Evolutionary conservation across 2,888 invertebrate species (phyloP).

Genomic region (Pegoplata infirma): DNA sequence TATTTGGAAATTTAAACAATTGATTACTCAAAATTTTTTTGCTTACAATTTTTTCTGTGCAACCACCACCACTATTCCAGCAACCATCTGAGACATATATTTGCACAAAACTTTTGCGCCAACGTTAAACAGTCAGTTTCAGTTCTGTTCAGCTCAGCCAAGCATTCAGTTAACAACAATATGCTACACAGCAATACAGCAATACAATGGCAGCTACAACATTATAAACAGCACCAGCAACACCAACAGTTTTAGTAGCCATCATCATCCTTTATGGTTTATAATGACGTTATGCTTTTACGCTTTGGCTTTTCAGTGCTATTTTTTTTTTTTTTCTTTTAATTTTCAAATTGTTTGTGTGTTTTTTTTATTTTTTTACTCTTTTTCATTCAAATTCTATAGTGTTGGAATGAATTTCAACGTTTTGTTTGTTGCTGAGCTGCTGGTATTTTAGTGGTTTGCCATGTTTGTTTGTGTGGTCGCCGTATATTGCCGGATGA

Average conservation of each 20-base stretch:
- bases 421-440: conserved; percentile 56
- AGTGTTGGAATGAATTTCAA: not conserved
- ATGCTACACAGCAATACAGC: conserved; percentile 8
- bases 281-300: conserved; percentile 33
- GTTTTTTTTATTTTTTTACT: not conserved
- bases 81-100: too few species aligned
- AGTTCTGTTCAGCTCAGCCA: conserved; percentile 2
- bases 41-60: too few species aligned
- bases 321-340: conserved; percentile 13
- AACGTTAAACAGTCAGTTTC: too few species aligned
- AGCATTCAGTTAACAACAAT: conserved; percentile 31
- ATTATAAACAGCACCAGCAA: conserved; percentile 9
- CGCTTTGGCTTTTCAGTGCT: conserved; percentile 18
- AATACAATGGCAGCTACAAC: conserved; percentile 27
- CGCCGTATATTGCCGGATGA: not conserved
- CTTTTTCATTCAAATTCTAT: not conserved
- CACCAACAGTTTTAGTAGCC: conserved; percentile 3
- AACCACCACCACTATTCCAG: too few species aligned
- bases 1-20: too few species aligned
- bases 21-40: too few species aligned
- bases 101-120: conserved; percentile 47
- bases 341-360: not conserved
- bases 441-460: conserved; percentile 60
- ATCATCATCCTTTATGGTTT: conserved; percentile 1
- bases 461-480: conserved; percentile 45